Evolutionary conservation across 2,888 invertebrate species (phyloP), one percentile per base, ranked within the genome.

Genomic region (Sisyra terminalis): DNA sequence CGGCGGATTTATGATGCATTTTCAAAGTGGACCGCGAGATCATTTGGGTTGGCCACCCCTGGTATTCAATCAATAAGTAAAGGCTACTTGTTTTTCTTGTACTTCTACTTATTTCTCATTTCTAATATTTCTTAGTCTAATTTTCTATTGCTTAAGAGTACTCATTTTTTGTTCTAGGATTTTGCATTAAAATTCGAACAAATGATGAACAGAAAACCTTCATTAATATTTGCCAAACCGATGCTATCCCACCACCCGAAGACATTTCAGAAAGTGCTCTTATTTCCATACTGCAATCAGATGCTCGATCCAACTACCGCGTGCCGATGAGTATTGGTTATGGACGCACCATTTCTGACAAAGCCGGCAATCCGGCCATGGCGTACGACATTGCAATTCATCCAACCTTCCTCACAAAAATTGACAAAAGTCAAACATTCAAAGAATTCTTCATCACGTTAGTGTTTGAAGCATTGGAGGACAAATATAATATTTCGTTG

Each of bases 281-380:
- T 2, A 65, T 75, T 49, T 67, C 71, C 45, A 73, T 86, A 43
- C 59, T 87, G 16, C 70, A 71, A 46, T 78, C 80, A 0, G 78
- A 80, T 40, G 67, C 68, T 39, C 75, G 80, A 0, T 71, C 76
- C 3, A 72, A 72, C 38, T 92, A 76, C 59, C 67, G 81, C 47
- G 77, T 93, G 36, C 92, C 92, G 0, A 85, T 93, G 85, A 90
- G 90, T 57, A 80, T 93, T 48, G 89, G 89, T 0, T 81, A 82
- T 55, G 75, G 83, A 3, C 77, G 81, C 50, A 69, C 70, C 5
- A 88, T 87, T 54, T 61, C 66, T 15, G 90, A 90, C 57, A 89
- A 86, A 58, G 70, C 74, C 41, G 83, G 84, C 24, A 66, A 70
- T 15, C 72, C 75, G 0, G 80, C 81, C 30, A 73, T 75, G 45